These are phyloP conservation scores for Calephelis nemesis DNA, from an alignment of 1,140 invertebrate species.

Conservation along the genomic window DNA sequence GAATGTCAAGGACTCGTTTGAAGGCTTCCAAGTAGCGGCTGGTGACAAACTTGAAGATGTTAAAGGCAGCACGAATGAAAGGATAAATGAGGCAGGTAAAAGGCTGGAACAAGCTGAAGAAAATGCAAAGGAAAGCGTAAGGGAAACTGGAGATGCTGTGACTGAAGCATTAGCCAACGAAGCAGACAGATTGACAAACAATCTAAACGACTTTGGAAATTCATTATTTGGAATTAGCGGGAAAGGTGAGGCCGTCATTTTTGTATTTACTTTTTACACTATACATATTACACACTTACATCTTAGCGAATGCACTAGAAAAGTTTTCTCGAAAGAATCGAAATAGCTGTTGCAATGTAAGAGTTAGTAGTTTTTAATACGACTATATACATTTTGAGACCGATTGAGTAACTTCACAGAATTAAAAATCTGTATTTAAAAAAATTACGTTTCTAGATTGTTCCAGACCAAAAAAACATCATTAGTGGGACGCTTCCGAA, in stretches of 20 bases:
- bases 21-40: conserved; percentile 68
- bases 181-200: conserved; percentile 63
- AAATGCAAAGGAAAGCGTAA: conserved; percentile 36
- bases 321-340: neutral
- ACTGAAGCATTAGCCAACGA: conserved; percentile 44
- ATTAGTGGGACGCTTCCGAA: no score
- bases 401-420: no score
- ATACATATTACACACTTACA: conserved; percentile 6
- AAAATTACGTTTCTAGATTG: no score
- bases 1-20: conserved; percentile 53
- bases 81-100: conserved; percentile 45
- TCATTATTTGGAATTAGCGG: conserved; percentile 65
- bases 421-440: no score
- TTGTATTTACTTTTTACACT: conserved; percentile 7
- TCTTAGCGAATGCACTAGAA: conserved; percentile 1
- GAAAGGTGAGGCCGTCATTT: conserved; percentile 48
- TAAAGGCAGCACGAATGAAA: conserved; percentile 47
- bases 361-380: no score
- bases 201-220: conserved; percentile 66
- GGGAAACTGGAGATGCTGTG: conserved; percentile 42
- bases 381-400: no score
- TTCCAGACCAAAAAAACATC: no score
- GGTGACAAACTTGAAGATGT: conserved; percentile 67
- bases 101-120: conserved; percentile 44
- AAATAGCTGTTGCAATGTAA: no score